Evolutionary conservation across 2,888 invertebrate species (phyloP), one percentile per base, ranked within the genome.

Genomic region (Smittia aterrima): DNA sequence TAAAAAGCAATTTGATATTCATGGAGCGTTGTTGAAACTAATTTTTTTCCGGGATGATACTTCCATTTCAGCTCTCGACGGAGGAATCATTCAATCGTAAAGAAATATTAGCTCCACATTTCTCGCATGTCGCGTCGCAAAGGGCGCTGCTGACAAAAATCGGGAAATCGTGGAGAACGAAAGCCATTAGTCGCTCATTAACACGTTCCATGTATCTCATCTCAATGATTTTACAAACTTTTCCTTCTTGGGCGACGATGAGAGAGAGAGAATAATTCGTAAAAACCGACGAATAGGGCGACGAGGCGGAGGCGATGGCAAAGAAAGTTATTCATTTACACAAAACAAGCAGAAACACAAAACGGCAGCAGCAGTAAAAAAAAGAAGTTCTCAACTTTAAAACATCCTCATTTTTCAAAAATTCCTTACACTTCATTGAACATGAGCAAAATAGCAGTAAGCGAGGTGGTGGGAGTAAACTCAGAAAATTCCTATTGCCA

Each of bases 331-430:
- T 16, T 47, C 47, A 47, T 47, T 47, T 47, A n/a, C 47, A 47
- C 11, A 47, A 47, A 47, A n/a, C 11, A 11, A 16, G 47, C 16
- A 47, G 16, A 6, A 47, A 38, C 9, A 38, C 38, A 38, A 38
- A 38, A 9, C 38, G 9, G 38, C 38, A 38, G 9, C 38, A 38
- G 38, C n/a, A n/a, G n/a, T n/a, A 9, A 47, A 47, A 2, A 20
- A 58, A 20, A 58, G 18, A 58, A 58, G 58, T 58, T 58, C 22
- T 22, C n/a, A 70, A 70, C 54, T 68, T 68, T 68, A 47, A 68
- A 68, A 68, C 66, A 66, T 68, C 38, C 47, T 70, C 70, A 70
- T 70, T 70, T 70, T 70, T 70, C 70, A 70, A 70, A 70, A 70
- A 70, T 70, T 53, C 41, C 53, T 24, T 27, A 27, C 70, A 54